phyloP scores from a whole-genome alignment of 2,888 invertebrate species.

The Ethmia dodecea region DNA sequence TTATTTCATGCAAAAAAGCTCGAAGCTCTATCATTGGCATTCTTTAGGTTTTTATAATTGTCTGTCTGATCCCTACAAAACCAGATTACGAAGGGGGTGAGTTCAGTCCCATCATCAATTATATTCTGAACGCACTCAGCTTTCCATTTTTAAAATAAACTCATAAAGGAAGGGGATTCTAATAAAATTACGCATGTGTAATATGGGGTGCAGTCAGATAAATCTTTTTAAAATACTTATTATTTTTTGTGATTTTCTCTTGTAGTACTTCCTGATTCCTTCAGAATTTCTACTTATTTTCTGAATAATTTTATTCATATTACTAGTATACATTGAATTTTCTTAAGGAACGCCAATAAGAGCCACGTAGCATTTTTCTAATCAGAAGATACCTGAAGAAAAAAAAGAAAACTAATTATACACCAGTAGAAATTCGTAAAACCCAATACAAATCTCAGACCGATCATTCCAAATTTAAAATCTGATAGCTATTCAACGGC shows the following conservation, averaged over 20 bases:
- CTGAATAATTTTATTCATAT: no score
- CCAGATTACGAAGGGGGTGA: constrained; percentile 62
- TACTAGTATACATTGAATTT: no score
- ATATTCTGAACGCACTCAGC: constrained; percentile 56
- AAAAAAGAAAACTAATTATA: constrained; percentile 23
- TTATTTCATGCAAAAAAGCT: no score
- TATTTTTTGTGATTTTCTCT: background rate
- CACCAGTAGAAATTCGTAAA: constrained; percentile 6
- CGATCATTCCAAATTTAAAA: constrained; percentile 71
- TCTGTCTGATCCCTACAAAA: constrained; percentile 19
- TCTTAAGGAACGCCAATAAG: no score
- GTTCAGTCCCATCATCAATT: constrained; percentile 45
- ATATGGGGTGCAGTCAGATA: constrained; percentile 10
- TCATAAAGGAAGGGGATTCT: constrained; percentile 44
- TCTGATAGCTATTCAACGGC: constrained; percentile 53
- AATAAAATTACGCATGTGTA: constrained; percentile 51
- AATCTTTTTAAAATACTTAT: constrained; percentile 13
- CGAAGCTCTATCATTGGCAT: no score
- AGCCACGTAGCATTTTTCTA: no score
- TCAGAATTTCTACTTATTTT: no score
- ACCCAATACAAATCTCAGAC: constrained; percentile 50
- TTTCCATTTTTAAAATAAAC: constrained; percentile 73
- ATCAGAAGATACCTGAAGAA: constrained; percentile 57
- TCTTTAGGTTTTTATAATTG: constrained; percentile 6
- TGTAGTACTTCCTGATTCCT: constrained; percentile 4